Conservation (phyloP, 53 echinoderm and acorn worm genomes). For the Holothuria leucospilota region DNA sequence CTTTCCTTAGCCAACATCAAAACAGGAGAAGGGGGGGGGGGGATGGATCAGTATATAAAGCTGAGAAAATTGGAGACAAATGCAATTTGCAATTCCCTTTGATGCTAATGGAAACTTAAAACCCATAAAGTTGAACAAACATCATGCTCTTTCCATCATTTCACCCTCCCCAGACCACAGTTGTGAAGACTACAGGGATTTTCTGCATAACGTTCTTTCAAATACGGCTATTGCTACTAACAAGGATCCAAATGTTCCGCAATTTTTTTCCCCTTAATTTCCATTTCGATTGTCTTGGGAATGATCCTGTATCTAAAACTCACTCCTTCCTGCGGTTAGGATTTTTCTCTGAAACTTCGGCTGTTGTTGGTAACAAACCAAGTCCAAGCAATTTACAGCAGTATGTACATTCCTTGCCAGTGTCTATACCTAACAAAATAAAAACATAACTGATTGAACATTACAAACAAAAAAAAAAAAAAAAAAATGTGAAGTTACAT, state of each 20-base stretch:
- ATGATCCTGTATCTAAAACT: slow-evolving; percentile 30
- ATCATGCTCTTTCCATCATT: slow-evolving; percentile 13
- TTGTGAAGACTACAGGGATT: neutral
- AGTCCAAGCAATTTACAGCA: too few species aligned
- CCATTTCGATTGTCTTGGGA: neutral
- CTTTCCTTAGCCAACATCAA: slow-evolving; percentile 41
- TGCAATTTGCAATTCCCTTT: neutral
- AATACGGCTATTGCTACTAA: neutral
- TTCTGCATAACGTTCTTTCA: neutral
- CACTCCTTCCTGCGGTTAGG: too few species aligned
- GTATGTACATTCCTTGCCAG: too few species aligned
- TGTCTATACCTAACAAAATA: too few species aligned
- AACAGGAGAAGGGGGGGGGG: neutral
- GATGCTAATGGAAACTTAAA: too few species aligned
- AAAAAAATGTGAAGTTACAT: too few species aligned
- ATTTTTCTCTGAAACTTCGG: too few species aligned
- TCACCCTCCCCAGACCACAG: neutral
- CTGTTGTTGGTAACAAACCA: too few species aligned
- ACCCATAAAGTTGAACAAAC: slow-evolving; percentile 16
- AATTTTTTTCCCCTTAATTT: neutral
- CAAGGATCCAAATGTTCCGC: neutral
- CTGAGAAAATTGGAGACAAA: neutral
- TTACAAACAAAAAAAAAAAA: slow-evolving; percentile 56
- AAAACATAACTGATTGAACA: too few species aligned
- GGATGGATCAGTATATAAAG: slow-evolving; percentile 14